Evolutionary conservation across 2,888 invertebrate species (phyloP).

Genomic region (Acanthosepion esculentum): DNA sequence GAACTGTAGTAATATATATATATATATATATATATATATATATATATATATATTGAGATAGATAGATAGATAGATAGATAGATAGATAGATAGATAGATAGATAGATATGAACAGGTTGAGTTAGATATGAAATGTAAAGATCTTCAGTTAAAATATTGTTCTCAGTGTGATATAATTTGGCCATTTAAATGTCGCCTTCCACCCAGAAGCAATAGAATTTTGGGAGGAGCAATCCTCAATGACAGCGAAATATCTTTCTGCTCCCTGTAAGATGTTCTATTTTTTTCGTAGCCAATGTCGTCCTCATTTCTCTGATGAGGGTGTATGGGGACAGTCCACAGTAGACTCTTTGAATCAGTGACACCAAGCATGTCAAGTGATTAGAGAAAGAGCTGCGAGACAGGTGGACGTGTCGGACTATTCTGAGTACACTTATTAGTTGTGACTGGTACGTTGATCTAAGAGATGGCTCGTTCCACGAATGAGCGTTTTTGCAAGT

Average conservation of each 20-base stretch:
- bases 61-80: neutral
- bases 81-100: neutral
- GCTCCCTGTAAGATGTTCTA: neutral
- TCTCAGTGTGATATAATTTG: neutral
- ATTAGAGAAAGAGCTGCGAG: neutral
- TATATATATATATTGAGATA: neutral
- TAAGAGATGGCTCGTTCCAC: neutral
- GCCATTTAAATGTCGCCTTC: neutral
- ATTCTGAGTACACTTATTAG: neutral
- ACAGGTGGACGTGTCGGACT: neutral
- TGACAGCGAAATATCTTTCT: neutral
- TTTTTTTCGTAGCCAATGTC: neutral
- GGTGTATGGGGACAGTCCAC: neutral
- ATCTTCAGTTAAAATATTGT: neutral
- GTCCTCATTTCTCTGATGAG: neutral
- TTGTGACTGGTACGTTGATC: neutral
- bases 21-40: slow-evolving; percentile 24
- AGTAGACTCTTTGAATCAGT: neutral
- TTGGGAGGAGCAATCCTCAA: neutral
- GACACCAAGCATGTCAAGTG: neutral
- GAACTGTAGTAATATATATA: no score
- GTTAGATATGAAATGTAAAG: neutral
- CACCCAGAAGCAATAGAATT: neutral
- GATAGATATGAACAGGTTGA: neutral
- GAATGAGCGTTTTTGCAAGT: neutral